Conservation (phyloP, 2,888 invertebrate species). For the Leptinotarsa haldemani region DNA sequence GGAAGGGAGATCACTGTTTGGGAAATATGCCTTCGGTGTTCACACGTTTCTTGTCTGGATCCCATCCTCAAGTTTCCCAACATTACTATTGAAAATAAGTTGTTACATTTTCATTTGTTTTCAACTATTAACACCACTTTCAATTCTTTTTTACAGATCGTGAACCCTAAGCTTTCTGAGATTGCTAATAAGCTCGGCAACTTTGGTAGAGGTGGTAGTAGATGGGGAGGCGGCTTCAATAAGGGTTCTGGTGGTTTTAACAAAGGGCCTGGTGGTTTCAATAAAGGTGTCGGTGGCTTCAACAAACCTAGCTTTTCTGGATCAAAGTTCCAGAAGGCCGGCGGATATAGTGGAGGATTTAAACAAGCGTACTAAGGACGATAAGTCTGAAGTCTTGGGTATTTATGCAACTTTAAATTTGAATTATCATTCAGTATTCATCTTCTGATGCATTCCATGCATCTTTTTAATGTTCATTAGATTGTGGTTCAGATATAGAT, state of each 20-base stretch:
- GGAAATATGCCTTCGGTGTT: constrained; percentile 85
- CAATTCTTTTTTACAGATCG: constrained; percentile 69
- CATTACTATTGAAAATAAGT: constrained; percentile 40
- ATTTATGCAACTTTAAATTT: constrained; percentile 10
- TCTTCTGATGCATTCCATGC: constrained; percentile 15
- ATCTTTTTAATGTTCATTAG: constrained; percentile 7
- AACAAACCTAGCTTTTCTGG: neutral
- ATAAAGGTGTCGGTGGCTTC: constrained; percentile 9
- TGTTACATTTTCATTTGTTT: constrained; percentile 31
- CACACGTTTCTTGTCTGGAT: constrained; percentile 78
- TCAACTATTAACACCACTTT: neutral
- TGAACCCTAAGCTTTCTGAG: constrained; percentile 86
- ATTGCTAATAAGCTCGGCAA: constrained; percentile 76
- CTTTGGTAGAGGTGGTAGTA: constrained; percentile 70
- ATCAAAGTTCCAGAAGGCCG: neutral
- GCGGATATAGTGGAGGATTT: too few relatives aligned
- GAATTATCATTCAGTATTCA: constrained; percentile 22
- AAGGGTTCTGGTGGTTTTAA: constrained; percentile 26
- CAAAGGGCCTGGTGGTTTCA: constrained; percentile 29
- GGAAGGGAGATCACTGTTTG: constrained; percentile 74
- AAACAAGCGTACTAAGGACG: constrained; percentile 32
- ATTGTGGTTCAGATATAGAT: constrained; percentile 22
- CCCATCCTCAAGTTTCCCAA: constrained; percentile 74
- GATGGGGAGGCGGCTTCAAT: constrained; percentile 62
- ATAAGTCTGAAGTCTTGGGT: constrained; percentile 2